phyloP scores from a whole-genome alignment of 2,113 vertebrate species.

The Martes martes region DNA sequence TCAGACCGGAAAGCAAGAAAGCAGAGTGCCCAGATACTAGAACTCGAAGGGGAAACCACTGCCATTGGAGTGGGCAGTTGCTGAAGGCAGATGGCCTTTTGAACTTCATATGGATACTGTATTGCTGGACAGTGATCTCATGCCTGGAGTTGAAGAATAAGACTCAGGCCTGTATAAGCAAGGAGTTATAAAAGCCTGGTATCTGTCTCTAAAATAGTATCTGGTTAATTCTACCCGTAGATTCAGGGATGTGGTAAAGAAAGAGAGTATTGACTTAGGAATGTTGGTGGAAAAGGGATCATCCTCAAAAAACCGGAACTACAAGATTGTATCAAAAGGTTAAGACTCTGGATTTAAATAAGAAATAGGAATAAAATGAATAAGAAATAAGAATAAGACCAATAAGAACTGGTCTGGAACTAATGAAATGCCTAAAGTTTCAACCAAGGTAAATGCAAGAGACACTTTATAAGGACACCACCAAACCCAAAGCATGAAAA shows the following conservation, averaged over 20 bases:
- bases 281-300: background rate
- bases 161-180: background rate
- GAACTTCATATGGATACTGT: background rate
- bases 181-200: background rate
- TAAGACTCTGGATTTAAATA: background rate
- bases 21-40: background rate
- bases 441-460: background rate
- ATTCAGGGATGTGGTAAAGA: background rate
- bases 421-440: background rate
- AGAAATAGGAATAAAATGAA: background rate
- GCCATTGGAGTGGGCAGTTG: background rate
- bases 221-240: background rate
- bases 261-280: background rate
- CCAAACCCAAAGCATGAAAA: background rate
- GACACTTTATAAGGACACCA: background rate
- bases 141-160: background rate
- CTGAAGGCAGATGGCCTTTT: background rate
- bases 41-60: background rate
- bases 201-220: background rate
- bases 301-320: background rate
- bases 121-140: background rate
- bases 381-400: background rate
- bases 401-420: background rate
- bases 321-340: background rate
- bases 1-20: background rate